Evolutionary conservation across 2,113 vertebrate species (phyloP), one percentile per base, ranked within the genome.

Genomic region (Australoheros scitulus): DNA sequence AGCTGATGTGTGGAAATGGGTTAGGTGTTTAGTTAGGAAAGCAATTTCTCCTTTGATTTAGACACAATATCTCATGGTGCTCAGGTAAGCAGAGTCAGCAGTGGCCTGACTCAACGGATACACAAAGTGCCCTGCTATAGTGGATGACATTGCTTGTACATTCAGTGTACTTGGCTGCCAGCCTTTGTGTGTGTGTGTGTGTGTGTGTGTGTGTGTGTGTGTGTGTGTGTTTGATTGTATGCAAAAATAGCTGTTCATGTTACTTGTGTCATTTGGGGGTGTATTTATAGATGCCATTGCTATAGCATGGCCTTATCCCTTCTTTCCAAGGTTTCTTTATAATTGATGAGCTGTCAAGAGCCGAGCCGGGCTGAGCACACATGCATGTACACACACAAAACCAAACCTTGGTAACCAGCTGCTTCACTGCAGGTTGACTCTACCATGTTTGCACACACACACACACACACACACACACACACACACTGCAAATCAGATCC

Each of bases 241-340:
- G 86, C 83, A 91, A 80, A 92, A 94, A 93, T 93, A 94, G 87
- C 89, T 55, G 38, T 79, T 85, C 84, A 72, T 80, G 84, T 89
- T 87, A 87, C 65, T 34, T 14, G 70, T 89, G 90, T 87, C 85
- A 91, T 90, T 92, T 85, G 82, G 90, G 76, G 88, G 86, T 86
- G 81, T 95, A 95, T 95, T 93, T 95, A 90, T 95, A 95, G 92
- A 86, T 78, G 88, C 83, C 86, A 86, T 84, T 87, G 89, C 77
- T 85, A 75, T 64, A 47, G 80, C 75, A 61, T 34, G 88, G 92
- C 92, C 89, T 91, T 87, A 86, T 89, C 90, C 89, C 64, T 87
- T 61, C 82, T 80, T 85, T 86, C 81, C 64, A 77, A 56, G 26
- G 76, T 83, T 89, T 64, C 56, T 95, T 85, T 88, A 93, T 94